Base-by-base conservation (phyloP, 2,888 invertebrate genomes). In the Drosophila eohydei region DNA sequence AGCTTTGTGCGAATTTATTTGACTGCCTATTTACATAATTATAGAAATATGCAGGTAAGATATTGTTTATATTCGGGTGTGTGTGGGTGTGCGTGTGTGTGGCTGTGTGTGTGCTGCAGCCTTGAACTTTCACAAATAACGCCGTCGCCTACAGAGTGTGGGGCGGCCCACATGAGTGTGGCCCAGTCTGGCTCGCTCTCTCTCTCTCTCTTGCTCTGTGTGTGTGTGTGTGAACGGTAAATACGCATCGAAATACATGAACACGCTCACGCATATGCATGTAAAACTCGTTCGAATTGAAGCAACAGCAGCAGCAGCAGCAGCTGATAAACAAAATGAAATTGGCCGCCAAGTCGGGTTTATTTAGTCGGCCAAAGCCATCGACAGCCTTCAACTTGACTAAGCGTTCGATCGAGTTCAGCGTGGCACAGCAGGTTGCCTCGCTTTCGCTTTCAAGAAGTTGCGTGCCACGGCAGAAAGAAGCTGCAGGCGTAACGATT, bases 311-410 rank as follows among this genome's bases (percentile, higher is more conserved):
- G 67, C 21, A 1, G 21, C 21, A 21, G 50, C 69, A 68, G 67
- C 77, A 67, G 66, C 64, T 67, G 87, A 88, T 88, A 86, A 88
- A 77, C 67, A 69, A 67, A 83, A 50, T 62, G 64, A 82, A 85
- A 82, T 88, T 82, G 88, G 66, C 76, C 69, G 75, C 85, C 88
- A 82, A 79, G 82, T 88, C 86, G 88, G 80, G 77, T 77, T 86
- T 83, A 70, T 80, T 85, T 72, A 85, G 88, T 73, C 86, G 71
- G 78, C 62, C 59, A 77, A 80, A 80, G 63, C 50, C 50, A 51
- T 51, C 41, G 32, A 74, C 77, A 80, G 78, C 83, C 89, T 83
- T 83, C 89, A 83, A 83, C 83, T 83, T 89, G 84, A 81, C 71
- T 80, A 73, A 73, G 59, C 78, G 77, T 74, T 77, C 69, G 69